Base-by-base conservation (phyloP, 2,113 vertebrate species). In the Alethe diademata region DNA sequence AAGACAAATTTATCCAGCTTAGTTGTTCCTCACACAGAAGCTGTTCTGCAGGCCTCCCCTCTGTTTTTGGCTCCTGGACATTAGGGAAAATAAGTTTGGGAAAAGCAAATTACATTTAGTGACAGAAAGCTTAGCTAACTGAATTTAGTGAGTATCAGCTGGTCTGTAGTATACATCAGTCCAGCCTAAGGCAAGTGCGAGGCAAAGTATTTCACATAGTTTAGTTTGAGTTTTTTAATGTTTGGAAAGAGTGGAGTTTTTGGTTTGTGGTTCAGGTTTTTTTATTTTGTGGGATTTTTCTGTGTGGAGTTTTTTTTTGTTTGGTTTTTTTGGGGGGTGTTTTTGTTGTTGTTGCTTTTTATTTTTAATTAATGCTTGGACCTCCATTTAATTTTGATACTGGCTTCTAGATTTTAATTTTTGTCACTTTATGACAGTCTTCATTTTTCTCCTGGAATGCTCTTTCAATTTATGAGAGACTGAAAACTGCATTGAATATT, bases 221-320 rank as follows among this genome's bases (percentile, higher is more conserved):
- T 88, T 33, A 58, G 15, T 35, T 82, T 50, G 18, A 1, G 7
- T 28, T 92, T 86, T 78, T 58, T 60, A 50, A n/a, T 19, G 4
- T 54, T 67, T 71, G 40, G 8, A 38, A 88, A 82, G 16, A 82
- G 11, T 1, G 19, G 20, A 35, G 20, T 0, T 36, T 35, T 42
- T 9, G 5, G 4, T 3, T 60, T 53, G 18, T 43, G 26, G 22
- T 60, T 74, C 1, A 0, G 12, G 0, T 9, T 43, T 43, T 62
- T 47, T 47, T 47, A 12, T 33, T 66, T 67, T 31, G 17, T 42
- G 26, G 11, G 19, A 16, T 18, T 40, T 57, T 5, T 50, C 3
- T 28, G 5, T 33, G 7, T 29, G 8, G 26, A 6, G 9, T 12
- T 8, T 31, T 45, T 47, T 48, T n/a, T 14, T 7, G 6, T 25